A percentile compares a stretch with the other conserved stretches of the same genome.
Evolutionary conservation across 2,888 invertebrate genomes (phyloP).

Genomic region (Portevinia maculata): DNA sequence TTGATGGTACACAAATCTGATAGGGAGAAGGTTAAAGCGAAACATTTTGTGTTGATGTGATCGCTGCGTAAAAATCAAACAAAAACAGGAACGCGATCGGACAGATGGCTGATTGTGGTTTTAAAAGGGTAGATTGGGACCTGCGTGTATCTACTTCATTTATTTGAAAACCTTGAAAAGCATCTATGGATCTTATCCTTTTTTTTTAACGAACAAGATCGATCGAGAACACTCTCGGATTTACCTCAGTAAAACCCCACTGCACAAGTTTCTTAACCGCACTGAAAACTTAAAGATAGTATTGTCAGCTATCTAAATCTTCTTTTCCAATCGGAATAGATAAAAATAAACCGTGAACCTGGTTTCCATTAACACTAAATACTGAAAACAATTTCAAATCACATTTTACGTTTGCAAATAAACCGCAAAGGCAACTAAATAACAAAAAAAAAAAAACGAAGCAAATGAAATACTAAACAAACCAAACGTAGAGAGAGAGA

Average conservation of each 20-base stretch:
- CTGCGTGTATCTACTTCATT: too few relatives aligned
- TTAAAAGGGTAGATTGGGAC: too few relatives aligned
- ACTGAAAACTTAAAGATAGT: not conserved
- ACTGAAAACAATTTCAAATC: slow-evolving; percentile 32
- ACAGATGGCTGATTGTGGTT: not conserved
- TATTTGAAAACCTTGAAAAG: too few relatives aligned
- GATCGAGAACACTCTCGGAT: too few relatives aligned
- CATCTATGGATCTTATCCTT: too few relatives aligned
- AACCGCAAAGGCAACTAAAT: slow-evolving; percentile 42
- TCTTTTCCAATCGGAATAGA: too few relatives aligned
- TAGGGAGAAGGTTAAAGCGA: not conserved
- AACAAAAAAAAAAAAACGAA: slow-evolving; percentile 24
- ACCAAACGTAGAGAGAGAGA: slow-evolving; percentile 29
- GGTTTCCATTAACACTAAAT: slow-evolving; percentile 39
- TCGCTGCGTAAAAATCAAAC: not conserved
- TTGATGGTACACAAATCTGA: not conserved
- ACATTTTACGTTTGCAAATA: slow-evolving; percentile 28
- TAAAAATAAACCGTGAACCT: slow-evolving; percentile 28
- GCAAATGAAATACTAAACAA: slow-evolving; percentile 51
- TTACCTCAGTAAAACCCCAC: too few relatives aligned
- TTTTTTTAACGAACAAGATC: too few relatives aligned
- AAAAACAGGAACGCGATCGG: not conserved
- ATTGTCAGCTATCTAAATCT: too few relatives aligned
- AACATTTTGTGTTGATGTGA: not conserved
- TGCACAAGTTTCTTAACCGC: not conserved